Evolutionary conservation across 2,888 invertebrate genomes (phyloP).

Genomic region (Tiliacea citrago): DNA sequence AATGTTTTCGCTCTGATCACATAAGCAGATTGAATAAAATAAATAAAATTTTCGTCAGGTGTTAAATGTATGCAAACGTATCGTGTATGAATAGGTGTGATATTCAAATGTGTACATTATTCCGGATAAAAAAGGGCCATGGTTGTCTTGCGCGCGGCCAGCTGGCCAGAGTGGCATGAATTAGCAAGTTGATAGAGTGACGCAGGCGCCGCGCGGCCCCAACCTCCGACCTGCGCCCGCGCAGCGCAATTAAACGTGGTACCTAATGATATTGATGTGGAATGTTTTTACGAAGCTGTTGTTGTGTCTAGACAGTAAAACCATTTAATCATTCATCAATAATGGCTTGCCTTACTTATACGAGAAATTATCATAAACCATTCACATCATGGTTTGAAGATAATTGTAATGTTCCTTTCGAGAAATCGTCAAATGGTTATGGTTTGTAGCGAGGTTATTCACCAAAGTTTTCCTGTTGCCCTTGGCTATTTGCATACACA

Average conservation of each 20-base stretch:
- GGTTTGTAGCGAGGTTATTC: not conserved
- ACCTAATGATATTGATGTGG: constrained; percentile 49
- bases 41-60: constrained; percentile 63
- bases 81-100: constrained; percentile 47
- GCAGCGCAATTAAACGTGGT: constrained; percentile 49
- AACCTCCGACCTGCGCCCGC: constrained; percentile 75
- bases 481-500: not conserved
- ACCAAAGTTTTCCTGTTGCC: not conserved
- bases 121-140: constrained; percentile 57
- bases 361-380: not conserved
- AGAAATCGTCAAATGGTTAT: constrained; percentile 7
- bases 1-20: constrained; percentile 41
- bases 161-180: constrained; percentile 71
- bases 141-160: constrained; percentile 72
- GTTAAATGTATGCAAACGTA: constrained; percentile 59
- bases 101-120: constrained; percentile 65
- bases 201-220: constrained; percentile 62
- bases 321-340: constrained; percentile 3
- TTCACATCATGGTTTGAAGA: not conserved
- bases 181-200: constrained; percentile 76
- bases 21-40: constrained; percentile 50
- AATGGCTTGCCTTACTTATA: not conserved
- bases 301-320: constrained; percentile 38
- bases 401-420: not conserved
- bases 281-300: constrained; percentile 46